Evolutionary conservation across 2,888 invertebrate species (phyloP).

Genomic region (Yponomeuta malinellus): DNA sequence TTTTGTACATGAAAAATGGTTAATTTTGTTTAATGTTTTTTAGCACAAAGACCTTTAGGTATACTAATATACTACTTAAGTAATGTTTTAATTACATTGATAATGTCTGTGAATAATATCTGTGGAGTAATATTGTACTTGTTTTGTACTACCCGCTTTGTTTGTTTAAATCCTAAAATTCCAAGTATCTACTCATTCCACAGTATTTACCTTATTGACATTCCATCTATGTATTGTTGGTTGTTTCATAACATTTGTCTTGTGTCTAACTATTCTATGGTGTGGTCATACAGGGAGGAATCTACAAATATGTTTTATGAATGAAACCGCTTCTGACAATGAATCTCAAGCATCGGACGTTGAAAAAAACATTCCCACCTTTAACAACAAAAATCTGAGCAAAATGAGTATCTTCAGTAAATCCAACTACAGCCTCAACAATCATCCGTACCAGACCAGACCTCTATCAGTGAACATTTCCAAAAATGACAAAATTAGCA

Average conservation of each 20-base stretch:
- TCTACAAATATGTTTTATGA: constrained; percentile 97
- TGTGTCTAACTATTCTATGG: constrained; percentile 27
- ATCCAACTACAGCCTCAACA: constrained; percentile 45
- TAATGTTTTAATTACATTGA: no score
- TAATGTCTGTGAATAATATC: no score
- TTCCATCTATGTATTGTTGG: not conserved
- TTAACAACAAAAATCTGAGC: constrained; percentile 56
- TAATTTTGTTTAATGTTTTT: no score
- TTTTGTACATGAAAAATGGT: no score
- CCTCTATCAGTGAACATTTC: constrained; percentile 66
- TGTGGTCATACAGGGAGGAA: constrained; percentile 83
- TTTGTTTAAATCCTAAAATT: no score
- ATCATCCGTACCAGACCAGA: constrained; percentile 69
- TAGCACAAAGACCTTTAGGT: no score
- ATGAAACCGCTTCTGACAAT: constrained; percentile 90
- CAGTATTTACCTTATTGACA: not conserved
- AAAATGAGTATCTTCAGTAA: constrained; percentile 62
- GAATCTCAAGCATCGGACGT: constrained; percentile 86
- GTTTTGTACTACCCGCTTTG: no score
- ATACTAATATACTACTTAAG: no score
- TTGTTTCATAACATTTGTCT: constrained; percentile 15
- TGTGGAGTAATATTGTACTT: no score
- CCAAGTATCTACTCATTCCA: no score
- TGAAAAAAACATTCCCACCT: constrained; percentile 67
- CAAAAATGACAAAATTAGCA: constrained; percentile 63